Percentiles rank a stretch among this genome's conserved stretches.
Conservation (phyloP, 2,888 invertebrate genomes). For the Diplolepis rosae region DNA sequence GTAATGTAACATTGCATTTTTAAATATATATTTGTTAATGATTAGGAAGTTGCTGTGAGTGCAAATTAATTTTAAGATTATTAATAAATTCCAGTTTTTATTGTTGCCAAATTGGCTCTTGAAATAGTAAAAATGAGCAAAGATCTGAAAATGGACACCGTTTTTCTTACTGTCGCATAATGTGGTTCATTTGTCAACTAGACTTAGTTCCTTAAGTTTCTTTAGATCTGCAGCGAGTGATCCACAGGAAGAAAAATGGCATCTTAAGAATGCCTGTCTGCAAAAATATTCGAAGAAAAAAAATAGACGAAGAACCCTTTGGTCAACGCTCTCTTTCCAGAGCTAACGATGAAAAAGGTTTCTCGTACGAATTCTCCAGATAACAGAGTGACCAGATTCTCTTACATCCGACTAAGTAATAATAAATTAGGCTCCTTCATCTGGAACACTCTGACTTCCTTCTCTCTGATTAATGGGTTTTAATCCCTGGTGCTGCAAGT, state of each 20-base stretch:
- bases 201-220: neutral
- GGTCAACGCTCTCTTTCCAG: neutral
- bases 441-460: slow-evolving; percentile 4
- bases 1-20: too few species aligned
- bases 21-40: too few species aligned
- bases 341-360: neutral
- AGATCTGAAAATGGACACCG: slow-evolving; percentile 8
- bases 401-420: slow-evolving; percentile 22
- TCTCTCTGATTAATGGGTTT: slow-evolving; percentile 10
- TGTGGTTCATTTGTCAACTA: slow-evolving; percentile 25
- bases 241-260: slow-evolving; percentile 6
- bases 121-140: neutral
- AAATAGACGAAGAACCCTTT: neutral
- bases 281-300: slow-evolving; percentile 14
- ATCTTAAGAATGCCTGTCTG: slow-evolving; percentile 22
- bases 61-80: too few species aligned
- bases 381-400: slow-evolving; percentile 13
- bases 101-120: too few species aligned
- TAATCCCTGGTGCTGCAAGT: slow-evolving; percentile 13
- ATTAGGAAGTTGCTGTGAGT: too few species aligned
- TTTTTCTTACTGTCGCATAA: slow-evolving; percentile 15
- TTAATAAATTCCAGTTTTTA: too few species aligned
- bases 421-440: slow-evolving; percentile 28
- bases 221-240: neutral
- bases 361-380: slow-evolving; percentile 1